These are phyloP conservation scores for Sebastes itinus DNA, from an alignment of 2,797 vertebrate species.

Conservation along the genomic window DNA sequence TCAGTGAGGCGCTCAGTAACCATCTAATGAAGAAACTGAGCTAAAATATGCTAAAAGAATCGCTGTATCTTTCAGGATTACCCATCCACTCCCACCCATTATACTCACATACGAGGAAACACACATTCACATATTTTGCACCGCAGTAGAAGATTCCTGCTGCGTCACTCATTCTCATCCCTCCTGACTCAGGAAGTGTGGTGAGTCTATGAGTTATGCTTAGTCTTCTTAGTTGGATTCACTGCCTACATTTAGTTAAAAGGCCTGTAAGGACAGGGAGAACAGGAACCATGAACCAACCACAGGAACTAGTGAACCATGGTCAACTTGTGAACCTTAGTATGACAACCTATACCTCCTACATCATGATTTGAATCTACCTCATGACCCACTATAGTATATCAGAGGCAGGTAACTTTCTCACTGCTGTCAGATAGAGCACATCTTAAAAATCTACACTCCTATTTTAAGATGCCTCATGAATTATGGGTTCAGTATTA, in stretches of 20 bases:
- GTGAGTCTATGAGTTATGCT: not conserved
- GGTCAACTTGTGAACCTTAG: not conserved
- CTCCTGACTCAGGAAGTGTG: not conserved
- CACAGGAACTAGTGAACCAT: not conserved
- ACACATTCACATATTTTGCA: not conserved
- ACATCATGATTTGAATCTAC: not conserved
- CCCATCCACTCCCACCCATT: not conserved
- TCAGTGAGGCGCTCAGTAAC: not conserved
- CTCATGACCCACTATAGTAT: constrained; percentile 2
- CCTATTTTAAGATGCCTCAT: constrained; percentile 70
- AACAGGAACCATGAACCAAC: not conserved
- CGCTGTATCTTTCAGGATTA: not conserved
- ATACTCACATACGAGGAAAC: not conserved
- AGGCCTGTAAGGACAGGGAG: not conserved
- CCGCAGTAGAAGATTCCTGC: not conserved
- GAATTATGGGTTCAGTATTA: constrained; percentile 62
- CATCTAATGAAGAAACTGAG: not conserved
- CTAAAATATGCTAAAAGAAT: not conserved
- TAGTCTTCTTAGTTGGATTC: not conserved
- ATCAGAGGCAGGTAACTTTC: constrained; percentile 4
- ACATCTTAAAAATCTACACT: constrained; percentile 22
- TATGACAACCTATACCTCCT: not conserved
- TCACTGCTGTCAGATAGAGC: not conserved
- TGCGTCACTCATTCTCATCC: not conserved
- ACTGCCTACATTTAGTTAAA: not conserved